Evolutionary conservation across 2,888 invertebrate genomes (phyloP).

Genomic region (Amphipoea lucens): DNA sequence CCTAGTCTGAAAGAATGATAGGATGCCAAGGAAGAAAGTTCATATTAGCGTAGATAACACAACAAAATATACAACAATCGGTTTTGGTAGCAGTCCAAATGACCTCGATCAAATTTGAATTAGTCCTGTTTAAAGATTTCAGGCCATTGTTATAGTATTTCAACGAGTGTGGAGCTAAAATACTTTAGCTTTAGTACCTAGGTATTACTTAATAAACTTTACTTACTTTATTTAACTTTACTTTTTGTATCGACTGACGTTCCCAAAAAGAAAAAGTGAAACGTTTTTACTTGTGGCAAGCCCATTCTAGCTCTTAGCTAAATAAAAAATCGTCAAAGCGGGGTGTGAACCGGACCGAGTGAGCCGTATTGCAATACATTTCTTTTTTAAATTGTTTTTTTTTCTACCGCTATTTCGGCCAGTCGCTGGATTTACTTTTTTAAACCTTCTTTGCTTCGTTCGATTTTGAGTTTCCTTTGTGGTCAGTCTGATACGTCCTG

Average conservation of each 20-base stretch:
- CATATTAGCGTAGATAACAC: neutral
- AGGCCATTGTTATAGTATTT: neutral
- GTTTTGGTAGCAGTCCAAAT: conserved; percentile 17
- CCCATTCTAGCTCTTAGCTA: conserved; percentile 27
- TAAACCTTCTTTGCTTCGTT: conserved; percentile 27
- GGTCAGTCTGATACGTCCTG: neutral
- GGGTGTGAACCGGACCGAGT: conserved; percentile 19
- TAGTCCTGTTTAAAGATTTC: neutral
- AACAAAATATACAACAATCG: conserved; percentile 1
- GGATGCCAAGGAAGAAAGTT: neutral
- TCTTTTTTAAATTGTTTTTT: conserved; percentile 29
- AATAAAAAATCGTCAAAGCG: conserved; percentile 55
- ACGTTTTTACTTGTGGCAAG: conserved; percentile 4
- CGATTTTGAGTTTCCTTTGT: neutral
- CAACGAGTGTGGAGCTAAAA: neutral
- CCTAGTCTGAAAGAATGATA: neutral
- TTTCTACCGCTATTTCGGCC: conserved; percentile 38
- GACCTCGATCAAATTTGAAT: conserved; percentile 2
- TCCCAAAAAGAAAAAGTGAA: neutral
- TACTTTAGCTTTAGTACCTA: neutral
- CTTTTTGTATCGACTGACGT: too few species aligned
- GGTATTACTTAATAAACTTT: neutral
- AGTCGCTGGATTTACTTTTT: conserved; percentile 20
- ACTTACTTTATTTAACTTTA: too few species aligned
- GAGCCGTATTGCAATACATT: conserved; percentile 18